These are phyloP conservation scores for Alethe diademata DNA, from an alignment of 2,113 vertebrate species.

Conservation along the genomic window DNA sequence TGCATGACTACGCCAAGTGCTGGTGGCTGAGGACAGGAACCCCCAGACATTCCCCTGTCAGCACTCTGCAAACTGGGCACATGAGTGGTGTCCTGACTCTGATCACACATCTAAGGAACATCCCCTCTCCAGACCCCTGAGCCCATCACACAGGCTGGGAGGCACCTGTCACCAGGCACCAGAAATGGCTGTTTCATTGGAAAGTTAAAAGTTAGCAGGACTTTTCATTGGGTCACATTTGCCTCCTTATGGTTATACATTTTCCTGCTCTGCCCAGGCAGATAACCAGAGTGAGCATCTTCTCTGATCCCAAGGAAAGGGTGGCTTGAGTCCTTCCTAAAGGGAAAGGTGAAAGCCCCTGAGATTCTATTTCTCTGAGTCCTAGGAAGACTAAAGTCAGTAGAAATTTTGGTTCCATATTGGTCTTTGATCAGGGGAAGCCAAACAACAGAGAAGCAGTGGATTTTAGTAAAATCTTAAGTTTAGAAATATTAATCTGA, in stretches of 20 bases:
- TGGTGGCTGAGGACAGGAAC: background rate
- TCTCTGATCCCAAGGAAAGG: background rate
- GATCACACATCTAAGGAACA: background rate
- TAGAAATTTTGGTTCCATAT: too few species aligned
- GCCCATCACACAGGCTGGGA: background rate
- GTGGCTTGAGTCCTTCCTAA: background rate
- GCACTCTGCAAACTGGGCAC: fast-evolving
- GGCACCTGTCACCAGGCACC: background rate
- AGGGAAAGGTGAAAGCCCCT: background rate
- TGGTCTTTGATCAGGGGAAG: too few species aligned
- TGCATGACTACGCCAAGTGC: background rate
- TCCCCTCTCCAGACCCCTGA: background rate
- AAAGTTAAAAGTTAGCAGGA: background rate
- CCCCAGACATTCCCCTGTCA: background rate
- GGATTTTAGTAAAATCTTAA: too few species aligned
- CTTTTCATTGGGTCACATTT: background rate
- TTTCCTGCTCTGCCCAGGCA: background rate
- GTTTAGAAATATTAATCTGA: too few species aligned
- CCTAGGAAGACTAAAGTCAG: background rate
- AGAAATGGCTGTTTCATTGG: background rate
- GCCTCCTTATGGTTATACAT: background rate
- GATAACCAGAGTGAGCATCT: background rate
- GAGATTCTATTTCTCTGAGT: background rate
- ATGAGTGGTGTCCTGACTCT: background rate
- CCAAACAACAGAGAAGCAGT: too few species aligned